Base-by-base conservation (phyloP, 2,888 invertebrate genomes). In the Argyresthia albistria region DNA sequence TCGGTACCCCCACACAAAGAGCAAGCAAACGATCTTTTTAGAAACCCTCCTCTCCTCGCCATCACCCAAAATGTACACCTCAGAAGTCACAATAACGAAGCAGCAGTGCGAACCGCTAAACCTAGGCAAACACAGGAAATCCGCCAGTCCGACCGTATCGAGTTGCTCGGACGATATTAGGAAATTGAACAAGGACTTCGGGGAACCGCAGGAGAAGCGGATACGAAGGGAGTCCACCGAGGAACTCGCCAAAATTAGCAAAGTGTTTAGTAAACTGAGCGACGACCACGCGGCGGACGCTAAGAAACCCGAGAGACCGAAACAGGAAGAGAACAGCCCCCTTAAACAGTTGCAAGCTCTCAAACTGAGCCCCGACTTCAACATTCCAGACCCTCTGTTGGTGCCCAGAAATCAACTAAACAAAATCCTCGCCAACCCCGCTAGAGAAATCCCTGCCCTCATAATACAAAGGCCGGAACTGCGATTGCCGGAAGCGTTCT, bases 371-470 rank as follows among this genome's bases (percentile, higher is more conserved):
- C 87, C 91, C 8, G 90, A 91, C 58, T 90, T 93, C 65, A 90
- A 92, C 69, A 90, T 95, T 67, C 95, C 95, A 45, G 95, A 95
- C 84, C 95, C 95, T 9, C 87, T 95, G 63, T 75, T 95, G 56
- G 92, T 95, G 57, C 95, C 95, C 51, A 93, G 93, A 76, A 92
- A 93, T 64, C 90, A 91, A 63, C 76, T 95, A 49, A 91, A 92
- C 51, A 89, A 90, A 15, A 90, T 95, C 42, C 81, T 95, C 25
- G 89, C 91, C 1, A 90, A 91, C 4, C 95, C 95, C 0, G 93
- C 90, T 1, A 89, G 88, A 51, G 95, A 95, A 83, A 95, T 95
- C 56, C 95, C 95, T 0, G 89, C 92, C 51, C 78, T 95, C 46
- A 72, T 95, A 39, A 88, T 91, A 55, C 90, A 92, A 53, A 82